Evolutionary conservation across 2,113 vertebrate species (phyloP).

Genomic region (Hyperoodon ampullatus): DNA sequence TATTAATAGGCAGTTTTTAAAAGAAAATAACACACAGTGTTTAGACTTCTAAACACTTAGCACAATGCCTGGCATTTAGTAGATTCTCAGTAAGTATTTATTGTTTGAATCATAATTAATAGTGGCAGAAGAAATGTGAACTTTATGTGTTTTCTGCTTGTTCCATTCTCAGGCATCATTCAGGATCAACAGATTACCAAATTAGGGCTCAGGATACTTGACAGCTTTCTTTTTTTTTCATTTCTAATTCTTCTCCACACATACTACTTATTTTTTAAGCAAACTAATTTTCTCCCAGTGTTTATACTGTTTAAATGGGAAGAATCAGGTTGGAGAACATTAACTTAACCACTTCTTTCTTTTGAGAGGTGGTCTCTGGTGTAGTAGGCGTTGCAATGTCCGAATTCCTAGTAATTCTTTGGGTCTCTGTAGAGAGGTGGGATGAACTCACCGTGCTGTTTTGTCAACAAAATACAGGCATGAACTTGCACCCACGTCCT

Average conservation of each 20-base stretch:
- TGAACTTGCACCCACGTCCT: not conserved
- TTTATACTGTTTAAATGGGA: not conserved
- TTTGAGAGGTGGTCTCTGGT: not conserved
- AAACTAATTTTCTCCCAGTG: not conserved
- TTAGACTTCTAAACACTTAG: not conserved
- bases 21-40: not conserved
- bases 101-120: not conserved
- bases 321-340: not conserved
- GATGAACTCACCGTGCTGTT: not conserved
- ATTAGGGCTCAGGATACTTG: not conserved
- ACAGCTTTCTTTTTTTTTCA: not conserved
- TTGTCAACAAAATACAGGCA: not conserved
- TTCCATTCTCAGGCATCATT: not conserved
- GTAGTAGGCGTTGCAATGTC: not conserved
- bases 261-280: not conserved
- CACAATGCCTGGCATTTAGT: slow-evolving; percentile 50
- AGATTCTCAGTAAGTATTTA: slow-evolving; percentile 53
- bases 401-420: not conserved
- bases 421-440: not conserved
- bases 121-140: not conserved
- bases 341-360: not conserved
- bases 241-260: not conserved
- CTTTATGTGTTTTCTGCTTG: not conserved
- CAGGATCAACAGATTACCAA: not conserved
- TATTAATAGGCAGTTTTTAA: slow-evolving; percentile 22